Conservation (phyloP, 2,797 vertebrate species). For the Neoniphon sammara region DNA sequence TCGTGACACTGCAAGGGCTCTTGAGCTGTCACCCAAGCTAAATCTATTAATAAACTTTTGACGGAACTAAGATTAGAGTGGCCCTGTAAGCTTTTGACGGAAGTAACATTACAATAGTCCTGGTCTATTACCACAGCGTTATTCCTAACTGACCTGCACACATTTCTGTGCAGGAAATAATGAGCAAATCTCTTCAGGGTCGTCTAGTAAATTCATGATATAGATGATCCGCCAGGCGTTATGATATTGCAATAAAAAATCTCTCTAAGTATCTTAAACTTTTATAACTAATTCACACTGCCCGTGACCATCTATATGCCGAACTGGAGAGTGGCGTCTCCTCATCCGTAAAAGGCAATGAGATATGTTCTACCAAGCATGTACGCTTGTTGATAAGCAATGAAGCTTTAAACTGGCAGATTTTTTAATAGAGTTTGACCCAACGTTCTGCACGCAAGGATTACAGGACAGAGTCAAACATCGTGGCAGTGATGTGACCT, state of each 20-base stretch:
- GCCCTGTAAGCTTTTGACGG: constrained; percentile 10
- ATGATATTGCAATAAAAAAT: no score
- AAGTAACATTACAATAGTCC: no score
- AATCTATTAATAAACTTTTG: constrained; percentile 29
- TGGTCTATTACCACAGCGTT: no score
- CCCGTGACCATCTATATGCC: background rate
- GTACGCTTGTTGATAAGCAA: no score
- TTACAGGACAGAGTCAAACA: background rate
- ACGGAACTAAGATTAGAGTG: no score
- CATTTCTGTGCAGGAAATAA: no score
- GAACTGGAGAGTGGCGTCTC: no score
- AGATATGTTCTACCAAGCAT: background rate
- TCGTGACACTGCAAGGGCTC: background rate
- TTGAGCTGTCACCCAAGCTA: background rate
- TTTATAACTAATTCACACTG: background rate
- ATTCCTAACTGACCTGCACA: no score
- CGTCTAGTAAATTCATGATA: no score
- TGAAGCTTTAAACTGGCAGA: background rate
- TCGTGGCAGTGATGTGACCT: constrained; percentile 32
- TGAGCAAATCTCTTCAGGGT: no score
- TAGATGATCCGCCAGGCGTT: no score
- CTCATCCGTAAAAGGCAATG: background rate
- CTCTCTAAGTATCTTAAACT: no score
- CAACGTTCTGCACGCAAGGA: background rate
- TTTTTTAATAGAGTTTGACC: background rate